Evolutionary conservation across 2,888 invertebrate genomes (phyloP), one percentile per base, ranked within the genome.

Genomic region (Lepidochrysops patricia): DNA sequence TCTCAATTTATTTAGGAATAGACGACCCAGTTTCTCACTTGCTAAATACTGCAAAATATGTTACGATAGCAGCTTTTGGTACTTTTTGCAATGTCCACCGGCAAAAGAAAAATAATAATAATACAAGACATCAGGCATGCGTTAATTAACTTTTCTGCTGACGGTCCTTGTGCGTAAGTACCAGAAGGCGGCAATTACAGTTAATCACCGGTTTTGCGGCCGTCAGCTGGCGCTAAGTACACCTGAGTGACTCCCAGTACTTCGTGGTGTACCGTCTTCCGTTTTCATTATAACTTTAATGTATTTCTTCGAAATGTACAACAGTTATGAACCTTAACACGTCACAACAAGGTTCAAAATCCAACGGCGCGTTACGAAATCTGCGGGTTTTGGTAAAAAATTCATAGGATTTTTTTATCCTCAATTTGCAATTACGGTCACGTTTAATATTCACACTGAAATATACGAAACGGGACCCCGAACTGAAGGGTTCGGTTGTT

Each of bases 151-250:
- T 56, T 19, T 57, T 37, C 13, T 57, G 26, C 25, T 34, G 23
- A 49, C 57, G 54, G 13, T 63, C 57, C 54, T 26, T 23, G 25
- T 43, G 48, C 37, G 52, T 59, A 43, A 62, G 65, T 68, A 70
- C 63, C 64, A 67, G 65, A 61, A 63, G 68, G 61, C 62, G 71
- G 72, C 65, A 72, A 70, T 63, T 62, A 63, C 64, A 67, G 63
- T 60, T 71, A 70, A 71, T 71, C 71, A 75, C 73, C 74, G 68
- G 69, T 63, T 62, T 58, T 58, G 58, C 48, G 32, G 49, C 32
- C 13, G 58, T 58, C 49, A 58, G 58, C 58, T 58, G 29, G 29
- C 23, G 23, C 49, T 58, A 15, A 58, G 58, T 26, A 58, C 49
- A 58, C 58, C 58, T 58, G 49, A 49, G 58, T 49, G 58, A 58